A percentile compares a stretch with the other conserved stretches of the same genome.
phyloP scores from a whole-genome alignment of 2,888 invertebrate genomes.

The Cacoxenus indagator region DNA sequence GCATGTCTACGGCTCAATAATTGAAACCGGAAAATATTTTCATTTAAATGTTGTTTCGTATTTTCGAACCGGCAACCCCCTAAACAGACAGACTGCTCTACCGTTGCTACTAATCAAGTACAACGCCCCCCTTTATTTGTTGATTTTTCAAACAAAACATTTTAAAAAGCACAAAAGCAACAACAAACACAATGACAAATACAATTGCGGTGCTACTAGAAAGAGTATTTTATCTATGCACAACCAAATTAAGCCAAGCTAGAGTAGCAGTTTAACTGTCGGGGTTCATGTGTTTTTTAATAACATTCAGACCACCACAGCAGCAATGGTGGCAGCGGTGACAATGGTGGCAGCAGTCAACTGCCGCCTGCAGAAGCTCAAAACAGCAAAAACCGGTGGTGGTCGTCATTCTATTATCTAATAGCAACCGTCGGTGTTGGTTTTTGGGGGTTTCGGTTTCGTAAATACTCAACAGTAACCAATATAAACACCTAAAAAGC shows the following conservation, averaged over 20 bases:
- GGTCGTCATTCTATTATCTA: constrained; percentile 6
- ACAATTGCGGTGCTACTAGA: constrained; percentile 45
- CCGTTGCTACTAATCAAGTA: constrained; percentile 4
- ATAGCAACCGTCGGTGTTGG: neutral
- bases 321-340: constrained; percentile 11
- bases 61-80: constrained; percentile 1
- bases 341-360: constrained; percentile 32
- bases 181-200: no score
- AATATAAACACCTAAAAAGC: no score
- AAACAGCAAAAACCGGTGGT: constrained; percentile 11
- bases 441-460: neutral
- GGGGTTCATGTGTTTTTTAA: neutral
- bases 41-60: constrained; percentile 54
- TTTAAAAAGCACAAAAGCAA: constrained; percentile 46
- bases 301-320: constrained; percentile 7
- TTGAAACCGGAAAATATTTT: constrained; percentile 69
- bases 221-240: neutral
- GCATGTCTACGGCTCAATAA: constrained; percentile 41
- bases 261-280: no score
- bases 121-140: neutral
- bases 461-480: no score
- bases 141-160: neutral
- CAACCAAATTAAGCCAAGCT: no score
- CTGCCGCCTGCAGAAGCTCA: constrained; percentile 21
- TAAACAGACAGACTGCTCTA: neutral